A percentile compares a stretch with the other conserved stretches of the same genome.
These are phyloP conservation scores for Tortricodes alternella DNA, from an alignment of 2,888 invertebrate species.

Conservation along the genomic window DNA sequence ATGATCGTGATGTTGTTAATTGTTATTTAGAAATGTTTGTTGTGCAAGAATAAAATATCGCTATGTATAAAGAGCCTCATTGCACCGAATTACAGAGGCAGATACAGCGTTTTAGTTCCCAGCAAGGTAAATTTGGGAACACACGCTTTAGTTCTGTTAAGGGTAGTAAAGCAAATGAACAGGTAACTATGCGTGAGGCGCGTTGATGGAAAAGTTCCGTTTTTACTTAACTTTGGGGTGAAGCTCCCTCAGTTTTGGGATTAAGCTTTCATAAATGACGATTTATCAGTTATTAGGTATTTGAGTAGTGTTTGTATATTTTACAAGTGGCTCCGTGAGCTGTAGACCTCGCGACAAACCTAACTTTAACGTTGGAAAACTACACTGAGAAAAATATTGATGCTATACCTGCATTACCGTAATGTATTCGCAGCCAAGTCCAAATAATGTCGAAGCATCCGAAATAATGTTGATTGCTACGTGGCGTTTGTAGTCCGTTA, in stretches of 20 bases:
- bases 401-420: no score
- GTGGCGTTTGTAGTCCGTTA: no score
- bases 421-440: no score
- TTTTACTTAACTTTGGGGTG: neutral
- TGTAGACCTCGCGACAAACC: no score
- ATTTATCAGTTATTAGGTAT: neutral
- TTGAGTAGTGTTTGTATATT: neutral
- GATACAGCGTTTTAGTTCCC: slow-evolving; percentile 5
- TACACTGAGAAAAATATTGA: neutral
- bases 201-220: slow-evolving; percentile 17
- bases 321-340: neutral
- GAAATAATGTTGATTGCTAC: no score
- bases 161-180: slow-evolving; percentile 27
- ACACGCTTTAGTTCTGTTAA: slow-evolving; percentile 22
- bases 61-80: neutral
- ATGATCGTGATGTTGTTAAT: no score
- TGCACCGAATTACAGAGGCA: slow-evolving; percentile 11
- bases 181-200: slow-evolving; percentile 28
- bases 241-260: neutral
- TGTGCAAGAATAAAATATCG: neutral
- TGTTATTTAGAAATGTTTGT: no score
- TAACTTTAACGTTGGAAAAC: no score
- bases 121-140: slow-evolving; percentile 10
- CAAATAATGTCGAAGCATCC: no score
- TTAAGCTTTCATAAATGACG: neutral